These are phyloP conservation scores for Ornithoptera priamus DNA, from an alignment of 2,888 invertebrate genomes.

Conservation along the genomic window DNA sequence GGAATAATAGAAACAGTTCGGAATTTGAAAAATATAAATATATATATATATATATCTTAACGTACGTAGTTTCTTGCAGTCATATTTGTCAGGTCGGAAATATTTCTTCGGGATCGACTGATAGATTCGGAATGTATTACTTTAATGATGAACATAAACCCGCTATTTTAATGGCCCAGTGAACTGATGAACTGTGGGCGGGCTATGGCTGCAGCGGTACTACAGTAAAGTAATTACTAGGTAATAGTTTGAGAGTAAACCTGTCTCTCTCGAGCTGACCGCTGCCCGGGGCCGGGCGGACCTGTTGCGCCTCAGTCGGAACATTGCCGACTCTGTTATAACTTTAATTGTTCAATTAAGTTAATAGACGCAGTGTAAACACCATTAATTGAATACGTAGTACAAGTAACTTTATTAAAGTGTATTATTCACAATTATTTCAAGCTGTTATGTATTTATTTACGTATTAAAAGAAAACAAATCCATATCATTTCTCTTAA, in stretches of 20 bases:
- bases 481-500: too few relatives aligned
- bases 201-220: neutral
- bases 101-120: neutral
- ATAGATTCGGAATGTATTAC: neutral
- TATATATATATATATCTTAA: too few relatives aligned
- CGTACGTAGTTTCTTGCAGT: too few relatives aligned
- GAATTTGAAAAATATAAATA: too few relatives aligned
- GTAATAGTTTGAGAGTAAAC: neutral
- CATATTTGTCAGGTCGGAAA: too few relatives aligned
- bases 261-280: neutral
- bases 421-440: neutral
- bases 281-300: neutral
- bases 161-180: neutral
- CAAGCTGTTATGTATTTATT: too few relatives aligned
- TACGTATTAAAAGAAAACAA: too few relatives aligned
- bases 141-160: too few relatives aligned
- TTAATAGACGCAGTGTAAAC: neutral
- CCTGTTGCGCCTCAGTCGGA: neutral
- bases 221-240: slow-evolving; percentile 1
- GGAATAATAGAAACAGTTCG: too few relatives aligned
- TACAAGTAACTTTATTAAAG: neutral
- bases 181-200: neutral
- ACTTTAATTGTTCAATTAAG: neutral
- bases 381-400: neutral
- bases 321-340: neutral